Conservation (phyloP, 2,888 invertebrate genomes). For the Drosophila meridiana region DNA sequence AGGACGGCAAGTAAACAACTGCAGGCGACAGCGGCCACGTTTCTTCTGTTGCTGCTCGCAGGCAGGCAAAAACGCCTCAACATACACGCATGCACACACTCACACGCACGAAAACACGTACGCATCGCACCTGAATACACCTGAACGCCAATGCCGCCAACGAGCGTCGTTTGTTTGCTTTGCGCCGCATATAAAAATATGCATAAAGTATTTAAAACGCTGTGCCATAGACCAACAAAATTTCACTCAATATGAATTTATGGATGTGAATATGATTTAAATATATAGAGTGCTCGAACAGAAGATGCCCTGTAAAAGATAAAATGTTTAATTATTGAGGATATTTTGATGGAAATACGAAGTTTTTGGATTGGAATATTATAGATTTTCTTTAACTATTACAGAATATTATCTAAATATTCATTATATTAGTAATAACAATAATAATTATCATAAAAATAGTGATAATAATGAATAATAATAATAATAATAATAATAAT, state of each 20-base stretch:
- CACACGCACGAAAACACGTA: constrained; percentile 16
- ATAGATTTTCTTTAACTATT: too few species aligned
- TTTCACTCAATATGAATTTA: neutral
- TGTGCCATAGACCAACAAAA: neutral
- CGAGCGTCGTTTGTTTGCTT: constrained; percentile 13
- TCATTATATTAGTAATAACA: too few species aligned
- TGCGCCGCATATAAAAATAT: constrained; percentile 9
- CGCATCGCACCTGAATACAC: constrained; percentile 32
- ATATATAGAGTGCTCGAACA: neutral
- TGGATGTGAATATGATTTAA: neutral
- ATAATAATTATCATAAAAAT: too few species aligned
- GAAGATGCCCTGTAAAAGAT: neutral
- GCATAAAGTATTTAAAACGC: neutral
- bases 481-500: too few species aligned
- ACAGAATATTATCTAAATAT: too few species aligned
- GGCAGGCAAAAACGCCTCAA: constrained; percentile 28
- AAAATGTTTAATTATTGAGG: neutral
- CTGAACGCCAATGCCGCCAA: constrained; percentile 14
- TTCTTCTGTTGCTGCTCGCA: constrained; percentile 33
- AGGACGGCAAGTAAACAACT: constrained; percentile 54
- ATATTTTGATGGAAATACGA: neutral
- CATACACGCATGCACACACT: constrained; percentile 26
- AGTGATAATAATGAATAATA: too few species aligned
- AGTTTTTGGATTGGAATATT: too few species aligned
- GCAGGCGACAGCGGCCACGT: constrained; percentile 41